Conservation (phyloP, 1,140 invertebrate species). For the Amyelois transitella region DNA sequence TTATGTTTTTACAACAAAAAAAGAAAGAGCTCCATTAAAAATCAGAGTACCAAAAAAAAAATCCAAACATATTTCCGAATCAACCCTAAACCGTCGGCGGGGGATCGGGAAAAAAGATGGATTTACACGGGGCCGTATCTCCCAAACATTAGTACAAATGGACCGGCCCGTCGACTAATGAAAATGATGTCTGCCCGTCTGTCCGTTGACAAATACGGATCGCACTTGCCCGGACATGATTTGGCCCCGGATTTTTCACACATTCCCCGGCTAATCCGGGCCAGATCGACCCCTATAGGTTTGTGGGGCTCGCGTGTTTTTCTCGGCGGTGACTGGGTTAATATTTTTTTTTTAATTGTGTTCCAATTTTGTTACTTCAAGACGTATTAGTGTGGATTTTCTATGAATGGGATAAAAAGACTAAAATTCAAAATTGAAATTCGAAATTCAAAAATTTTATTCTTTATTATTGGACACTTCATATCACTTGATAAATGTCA, state of each 20-base stretch:
- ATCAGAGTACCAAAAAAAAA: neutral
- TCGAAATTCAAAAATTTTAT: too few relatives aligned
- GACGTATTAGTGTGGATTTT: neutral
- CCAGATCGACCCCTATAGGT: constrained; percentile 2
- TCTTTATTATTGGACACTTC: too few relatives aligned
- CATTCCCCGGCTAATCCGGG: constrained; percentile 20
- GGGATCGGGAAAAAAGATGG: constrained; percentile 8
- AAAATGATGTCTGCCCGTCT: constrained; percentile 33
- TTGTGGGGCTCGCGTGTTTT: neutral
- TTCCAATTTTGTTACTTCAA: neutral
- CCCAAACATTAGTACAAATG: constrained; percentile 35
- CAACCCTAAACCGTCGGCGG: neutral
- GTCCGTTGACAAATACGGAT: constrained; percentile 33
- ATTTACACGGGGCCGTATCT: constrained; percentile 17
- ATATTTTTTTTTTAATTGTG: neutral
- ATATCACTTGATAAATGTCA: too few relatives aligned
- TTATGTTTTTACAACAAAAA: too few relatives aligned
- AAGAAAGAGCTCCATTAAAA: neutral
- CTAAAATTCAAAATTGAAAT: neutral
- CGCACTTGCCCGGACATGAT: constrained; percentile 14
- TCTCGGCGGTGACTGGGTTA: neutral
- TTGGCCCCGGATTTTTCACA: constrained; percentile 25
- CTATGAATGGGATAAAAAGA: neutral
- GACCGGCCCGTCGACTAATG: constrained; percentile 25
- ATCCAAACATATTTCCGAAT: neutral